These are phyloP conservation scores for Coryphaenoides rupestris DNA, from an alignment of 2,113 vertebrate species.

Conservation along the genomic window DNA sequence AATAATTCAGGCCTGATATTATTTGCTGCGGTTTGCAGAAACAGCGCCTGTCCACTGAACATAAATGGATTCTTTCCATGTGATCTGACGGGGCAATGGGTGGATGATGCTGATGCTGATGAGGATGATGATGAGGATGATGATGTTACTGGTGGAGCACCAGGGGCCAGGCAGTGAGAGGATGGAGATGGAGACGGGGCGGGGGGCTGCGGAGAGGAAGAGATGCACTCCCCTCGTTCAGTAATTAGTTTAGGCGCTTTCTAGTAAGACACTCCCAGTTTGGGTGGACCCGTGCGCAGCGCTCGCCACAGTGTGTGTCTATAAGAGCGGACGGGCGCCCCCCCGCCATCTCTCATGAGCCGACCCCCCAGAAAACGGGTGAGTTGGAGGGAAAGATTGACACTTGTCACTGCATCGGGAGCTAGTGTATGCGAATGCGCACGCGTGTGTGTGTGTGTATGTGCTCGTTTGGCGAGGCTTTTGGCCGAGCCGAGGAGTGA, in stretches of 20 bases:
- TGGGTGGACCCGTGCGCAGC: conserved; percentile 66
- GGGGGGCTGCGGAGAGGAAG: conserved; percentile 28
- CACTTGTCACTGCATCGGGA: not conserved
- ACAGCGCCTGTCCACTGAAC: conserved; percentile 75
- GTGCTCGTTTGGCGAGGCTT: too few relatives aligned
- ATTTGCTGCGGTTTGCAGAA: conserved; percentile 75
- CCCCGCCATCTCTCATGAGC: conserved; percentile 70
- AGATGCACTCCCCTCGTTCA: conserved; percentile 60
- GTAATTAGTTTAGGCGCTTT: conserved; percentile 80
- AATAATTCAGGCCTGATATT: conserved; percentile 92
- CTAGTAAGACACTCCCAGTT: conserved; percentile 84
- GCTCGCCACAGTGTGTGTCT: conserved; percentile 61
- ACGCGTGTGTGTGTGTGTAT: too few relatives aligned
- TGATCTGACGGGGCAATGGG: conserved; percentile 60
- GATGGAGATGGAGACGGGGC: conserved; percentile 8
- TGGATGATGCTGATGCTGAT: conserved; percentile 52
- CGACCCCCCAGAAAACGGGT: conserved; percentile 77
- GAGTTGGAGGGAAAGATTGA: conserved; percentile 69
- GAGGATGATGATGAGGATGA: conserved; percentile 55
- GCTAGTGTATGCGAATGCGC: not conserved
- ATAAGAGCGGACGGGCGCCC: conserved; percentile 64
- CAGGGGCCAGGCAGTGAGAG: conserved; percentile 43
- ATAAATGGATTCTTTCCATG: conserved; percentile 85
- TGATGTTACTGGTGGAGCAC: conserved; percentile 49
- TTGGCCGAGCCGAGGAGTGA: conserved; percentile 1